These are phyloP conservation scores for Otis tarda DNA, from an alignment of 2,113 vertebrate genomes.

Conservation along the genomic window DNA sequence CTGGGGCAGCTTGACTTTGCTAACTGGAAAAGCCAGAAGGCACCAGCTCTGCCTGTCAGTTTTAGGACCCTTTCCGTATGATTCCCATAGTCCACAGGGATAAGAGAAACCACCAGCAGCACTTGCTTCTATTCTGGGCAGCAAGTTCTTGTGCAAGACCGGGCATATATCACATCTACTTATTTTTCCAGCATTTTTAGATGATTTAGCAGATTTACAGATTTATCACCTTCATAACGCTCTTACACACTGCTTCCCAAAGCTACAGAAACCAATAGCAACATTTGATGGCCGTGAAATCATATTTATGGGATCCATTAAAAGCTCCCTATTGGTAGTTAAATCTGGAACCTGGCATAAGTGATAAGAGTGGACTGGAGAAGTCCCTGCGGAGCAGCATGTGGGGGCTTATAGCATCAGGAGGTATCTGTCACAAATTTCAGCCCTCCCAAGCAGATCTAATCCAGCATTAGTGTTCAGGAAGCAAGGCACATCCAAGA, in stretches of 20 bases:
- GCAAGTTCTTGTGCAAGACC: not conserved
- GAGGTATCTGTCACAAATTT: not conserved
- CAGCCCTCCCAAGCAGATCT: not conserved
- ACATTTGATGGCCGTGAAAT: not conserved
- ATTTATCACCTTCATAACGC: slow-evolving; percentile 19
- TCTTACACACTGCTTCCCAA: not conserved
- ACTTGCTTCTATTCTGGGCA: not conserved
- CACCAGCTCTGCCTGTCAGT: not conserved
- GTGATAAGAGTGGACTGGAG: not conserved
- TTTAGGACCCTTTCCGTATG: not conserved
- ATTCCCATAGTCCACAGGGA: fast-evolving
- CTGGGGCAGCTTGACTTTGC: not conserved
- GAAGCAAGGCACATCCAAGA: not conserved
- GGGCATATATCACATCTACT: not conserved
- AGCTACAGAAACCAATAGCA: not conserved
- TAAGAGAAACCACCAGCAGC: not conserved
- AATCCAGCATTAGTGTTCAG: not conserved
- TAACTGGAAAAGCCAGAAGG: not conserved
- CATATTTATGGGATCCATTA: slow-evolving; percentile 35
- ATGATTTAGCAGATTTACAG: slow-evolving; percentile 7
- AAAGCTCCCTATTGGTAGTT: not conserved
- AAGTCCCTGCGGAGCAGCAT: not conserved
- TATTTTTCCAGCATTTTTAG: slow-evolving; percentile 15
- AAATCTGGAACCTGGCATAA: slow-evolving; percentile 24
- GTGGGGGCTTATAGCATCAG: not conserved